Percentiles rank a stretch among this genome's conserved stretches.
Conservation (phyloP, 2,113 vertebrate species). For the Nicator chloris region DNA sequence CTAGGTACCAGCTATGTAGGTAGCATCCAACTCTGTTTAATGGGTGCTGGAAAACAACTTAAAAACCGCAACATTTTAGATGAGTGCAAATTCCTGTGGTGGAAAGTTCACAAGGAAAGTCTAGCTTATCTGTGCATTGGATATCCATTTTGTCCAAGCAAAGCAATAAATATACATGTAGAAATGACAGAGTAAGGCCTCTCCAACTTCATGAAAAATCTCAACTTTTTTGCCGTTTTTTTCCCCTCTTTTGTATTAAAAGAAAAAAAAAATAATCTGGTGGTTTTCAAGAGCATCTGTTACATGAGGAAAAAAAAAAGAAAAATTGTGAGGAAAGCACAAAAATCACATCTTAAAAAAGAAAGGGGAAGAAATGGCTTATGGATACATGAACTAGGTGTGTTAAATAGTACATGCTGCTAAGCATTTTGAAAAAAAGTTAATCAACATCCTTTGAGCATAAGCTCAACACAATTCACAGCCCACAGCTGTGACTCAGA, state of each 20-base stretch:
- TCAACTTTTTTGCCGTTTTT: neutral
- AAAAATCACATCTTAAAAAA: neutral
- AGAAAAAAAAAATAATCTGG: neutral
- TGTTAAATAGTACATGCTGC: neutral
- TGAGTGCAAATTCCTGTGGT: neutral
- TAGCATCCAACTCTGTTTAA: neutral
- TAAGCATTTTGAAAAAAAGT: neutral
- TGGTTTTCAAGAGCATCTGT: neutral
- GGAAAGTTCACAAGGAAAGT: neutral
- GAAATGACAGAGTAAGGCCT: neutral
- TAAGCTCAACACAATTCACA: neutral
- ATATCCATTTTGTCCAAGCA: neutral
- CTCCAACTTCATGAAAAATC: neutral
- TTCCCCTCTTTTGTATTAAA: neutral
- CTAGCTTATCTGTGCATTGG: neutral
- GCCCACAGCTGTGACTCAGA: constrained; percentile 38
- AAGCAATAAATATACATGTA: neutral
- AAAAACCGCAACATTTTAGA: neutral
- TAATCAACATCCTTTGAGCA: neutral
- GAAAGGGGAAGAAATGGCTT: neutral
- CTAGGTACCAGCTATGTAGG: neutral
- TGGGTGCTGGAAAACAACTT: neutral
- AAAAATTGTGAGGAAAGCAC: neutral
- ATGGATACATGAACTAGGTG: neutral
- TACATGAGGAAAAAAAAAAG: neutral